phyloP scores from a whole-genome alignment of 2,888 invertebrate species.

The Nebria salina region DNA sequence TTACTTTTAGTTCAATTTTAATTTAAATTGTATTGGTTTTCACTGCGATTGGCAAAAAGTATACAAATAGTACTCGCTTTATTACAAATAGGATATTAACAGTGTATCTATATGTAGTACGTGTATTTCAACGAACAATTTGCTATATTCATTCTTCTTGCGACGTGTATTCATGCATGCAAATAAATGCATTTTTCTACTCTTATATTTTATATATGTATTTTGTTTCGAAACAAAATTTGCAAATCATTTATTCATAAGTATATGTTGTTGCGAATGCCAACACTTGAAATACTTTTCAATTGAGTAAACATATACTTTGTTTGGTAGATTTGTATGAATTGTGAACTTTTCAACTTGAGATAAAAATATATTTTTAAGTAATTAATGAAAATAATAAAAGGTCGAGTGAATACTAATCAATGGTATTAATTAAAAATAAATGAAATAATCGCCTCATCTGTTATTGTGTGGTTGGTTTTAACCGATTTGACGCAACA shows the following conservation, averaged over 20 bases:
- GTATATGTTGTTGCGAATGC: background rate
- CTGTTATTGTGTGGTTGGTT: background rate
- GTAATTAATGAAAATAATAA: background rate
- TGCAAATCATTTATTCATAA: background rate
- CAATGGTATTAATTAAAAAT: background rate
- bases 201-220: background rate
- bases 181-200: slow-evolving; percentile 5
- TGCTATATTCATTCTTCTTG: slow-evolving; percentile 10
- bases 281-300: background rate
- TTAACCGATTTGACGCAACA: background rate
- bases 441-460: background rate
- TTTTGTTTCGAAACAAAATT: background rate
- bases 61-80: background rate
- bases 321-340: too few species aligned
- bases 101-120: background rate
- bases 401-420: background rate
- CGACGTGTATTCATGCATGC: slow-evolving; percentile 10
- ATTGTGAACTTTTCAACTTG: background rate
- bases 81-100: background rate
- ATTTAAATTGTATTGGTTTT: slow-evolving; percentile 8
- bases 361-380: background rate
- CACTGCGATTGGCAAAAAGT: background rate
- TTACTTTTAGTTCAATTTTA: background rate
- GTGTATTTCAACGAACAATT: slow-evolving; percentile 3
- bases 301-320: too few species aligned